A percentile compares a stretch with the other conserved stretches of the same genome.
Evolutionary conservation across 1,140 invertebrate species (phyloP).

Genomic region (Andrena cerasifolii): DNA sequence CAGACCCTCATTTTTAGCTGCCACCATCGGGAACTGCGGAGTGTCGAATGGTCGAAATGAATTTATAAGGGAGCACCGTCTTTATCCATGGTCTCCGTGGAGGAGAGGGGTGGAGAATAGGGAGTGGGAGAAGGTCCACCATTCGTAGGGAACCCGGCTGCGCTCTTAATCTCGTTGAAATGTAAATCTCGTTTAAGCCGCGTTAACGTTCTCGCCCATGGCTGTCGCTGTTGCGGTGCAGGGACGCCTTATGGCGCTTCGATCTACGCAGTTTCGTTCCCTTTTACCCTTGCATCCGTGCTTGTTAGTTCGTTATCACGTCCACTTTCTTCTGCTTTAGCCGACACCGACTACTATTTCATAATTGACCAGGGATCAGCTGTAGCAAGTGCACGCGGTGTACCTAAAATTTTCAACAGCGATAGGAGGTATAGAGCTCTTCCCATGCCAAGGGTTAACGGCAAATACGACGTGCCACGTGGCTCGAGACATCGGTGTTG

Average conservation of each 20-base stretch:
- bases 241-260: neutral
- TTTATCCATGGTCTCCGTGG: neutral
- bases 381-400: too few relatives aligned
- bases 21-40: neutral
- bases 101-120: too few relatives aligned
- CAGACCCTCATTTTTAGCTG: neutral
- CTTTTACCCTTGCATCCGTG: neutral
- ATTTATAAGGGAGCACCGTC: constrained; percentile 5
- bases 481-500: constrained; percentile 3
- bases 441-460: too few relatives aligned
- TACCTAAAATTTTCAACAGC: too few relatives aligned
- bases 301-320: neutral
- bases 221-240: constrained; percentile 9
- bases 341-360: too few relatives aligned
- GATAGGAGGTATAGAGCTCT: too few relatives aligned
- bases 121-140: neutral
- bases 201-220: constrained; percentile 22
- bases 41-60: constrained; percentile 37
- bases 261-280: constrained; percentile 16
- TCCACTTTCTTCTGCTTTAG: too few relatives aligned
- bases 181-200: constrained; percentile 31
- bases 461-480: too few relatives aligned
- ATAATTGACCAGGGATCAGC: too few relatives aligned
- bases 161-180: constrained; percentile 35
- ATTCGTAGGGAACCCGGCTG: constrained; percentile 23